phyloP scores from a whole-genome alignment of 1,140 invertebrate species.

The Mylabris phalerata region DNA sequence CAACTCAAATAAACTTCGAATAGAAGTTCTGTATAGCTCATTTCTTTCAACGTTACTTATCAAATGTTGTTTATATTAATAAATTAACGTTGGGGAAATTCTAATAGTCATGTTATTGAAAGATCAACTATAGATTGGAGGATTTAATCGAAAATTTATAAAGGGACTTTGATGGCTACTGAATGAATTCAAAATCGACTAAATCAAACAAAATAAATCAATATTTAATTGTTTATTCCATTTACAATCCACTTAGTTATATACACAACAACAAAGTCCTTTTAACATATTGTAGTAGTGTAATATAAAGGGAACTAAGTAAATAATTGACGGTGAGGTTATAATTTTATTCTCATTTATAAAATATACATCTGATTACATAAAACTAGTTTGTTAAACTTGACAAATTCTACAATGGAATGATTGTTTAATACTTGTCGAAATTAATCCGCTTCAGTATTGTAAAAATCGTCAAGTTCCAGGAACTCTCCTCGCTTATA shows the following conservation, averaged over 20 bases:
- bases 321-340: conserved; percentile 20
- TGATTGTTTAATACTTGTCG: no score
- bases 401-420: no score
- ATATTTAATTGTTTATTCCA: conserved; percentile 21
- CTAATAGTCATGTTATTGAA: conserved; percentile 8
- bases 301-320: conserved; percentile 16
- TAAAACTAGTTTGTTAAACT: conserved; percentile 9
- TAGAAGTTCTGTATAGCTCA: neutral
- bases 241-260: conserved; percentile 28
- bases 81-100: conserved; percentile 6
- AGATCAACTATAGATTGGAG: neutral
- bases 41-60: conserved; percentile 17
- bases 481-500: no score
- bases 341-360: conserved; percentile 2
- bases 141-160: conserved; percentile 1
- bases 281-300: conserved; percentile 14
- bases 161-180: neutral
- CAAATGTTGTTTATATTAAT: conserved; percentile 16
- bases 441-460: no score
- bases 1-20: conserved; percentile 6
- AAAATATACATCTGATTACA: conserved; percentile 18
- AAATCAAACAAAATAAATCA: conserved; percentile 9
- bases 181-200: neutral
- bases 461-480: no score
- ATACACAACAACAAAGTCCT: conserved; percentile 28